phyloP scores from a whole-genome alignment of 64 coral and sea anemone species.

The Anthopleura sola region DNA sequence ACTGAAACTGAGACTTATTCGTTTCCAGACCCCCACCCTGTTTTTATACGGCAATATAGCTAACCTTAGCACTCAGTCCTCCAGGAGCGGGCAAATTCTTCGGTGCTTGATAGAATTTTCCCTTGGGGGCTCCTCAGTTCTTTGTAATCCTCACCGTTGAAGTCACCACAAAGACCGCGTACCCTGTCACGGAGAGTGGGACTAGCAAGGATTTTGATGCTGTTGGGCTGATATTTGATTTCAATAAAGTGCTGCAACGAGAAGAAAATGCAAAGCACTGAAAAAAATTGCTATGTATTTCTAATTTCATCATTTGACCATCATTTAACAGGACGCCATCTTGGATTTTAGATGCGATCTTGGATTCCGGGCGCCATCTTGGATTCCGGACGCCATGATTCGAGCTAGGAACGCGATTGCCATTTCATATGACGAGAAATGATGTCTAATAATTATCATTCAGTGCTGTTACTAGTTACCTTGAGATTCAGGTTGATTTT shows the following conservation, averaged over 20 bases:
- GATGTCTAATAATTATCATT: neutral
- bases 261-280: neutral
- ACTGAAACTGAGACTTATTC: too few relatives aligned
- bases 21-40: too few relatives aligned
- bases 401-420: too few relatives aligned
- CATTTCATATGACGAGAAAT: too few relatives aligned
- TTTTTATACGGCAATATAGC: too few relatives aligned
- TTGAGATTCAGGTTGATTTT: neutral
- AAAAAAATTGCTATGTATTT: neutral
- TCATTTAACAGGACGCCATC: too few relatives aligned
- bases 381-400: neutral
- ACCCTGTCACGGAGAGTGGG: slow-evolving; percentile 36
- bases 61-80: slow-evolving; percentile 31
- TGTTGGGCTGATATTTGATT: neutral
- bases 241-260: slow-evolving; percentile 18
- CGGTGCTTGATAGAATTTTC: neutral
- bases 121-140: slow-evolving; percentile 24
- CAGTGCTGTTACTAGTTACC: neutral
- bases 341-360: too few relatives aligned
- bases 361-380: too few relatives aligned
- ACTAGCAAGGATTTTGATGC: slow-evolving; percentile 29
- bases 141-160: slow-evolving; percentile 46
- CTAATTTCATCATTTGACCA: too few relatives aligned
- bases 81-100: slow-evolving; percentile 43
- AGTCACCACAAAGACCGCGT: slow-evolving; percentile 60